Base-by-base conservation (phyloP, 64 coral and sea anemone species). In the Dendronephthya gigantea region DNA sequence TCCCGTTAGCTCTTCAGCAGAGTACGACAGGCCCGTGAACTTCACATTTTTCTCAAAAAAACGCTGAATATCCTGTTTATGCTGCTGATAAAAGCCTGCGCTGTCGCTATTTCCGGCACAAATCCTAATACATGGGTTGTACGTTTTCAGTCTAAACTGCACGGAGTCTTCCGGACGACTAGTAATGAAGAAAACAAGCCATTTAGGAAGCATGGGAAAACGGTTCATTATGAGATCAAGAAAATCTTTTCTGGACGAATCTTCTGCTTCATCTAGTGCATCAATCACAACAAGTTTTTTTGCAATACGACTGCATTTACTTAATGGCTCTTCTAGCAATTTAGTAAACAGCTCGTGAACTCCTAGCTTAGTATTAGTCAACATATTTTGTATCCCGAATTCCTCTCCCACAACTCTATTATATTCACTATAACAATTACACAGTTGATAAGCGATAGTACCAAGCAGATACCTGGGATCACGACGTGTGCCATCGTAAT, bases 401-500 rank as follows among this genome's bases (percentile, higher is more conserved):
- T 32, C n/a, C 19, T 62, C 85, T 74, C 85, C 85, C 62, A 86
- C 62, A 4, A 50, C 13, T 48, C 25, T 86, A 86, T n/a, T 25
- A 32, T 86, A 86, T 10, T 35, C 0, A 32, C 35, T 33, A 74
- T 49, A 72, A 19, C 62, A 45, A 34, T 68, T 12, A 86, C 62
- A 28, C 0, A 86, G 23, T 17, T 86, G 66, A 72, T 47, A 74
- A 72, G 85, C 85, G 14, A 86, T 1, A 74, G 56, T 86, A 39
- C 85, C 62, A 30, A 86, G 62, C 47, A 86, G 39, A 74, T 50
- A 74, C 66, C 85, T 86, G 62, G 85, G 85, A 72, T 86, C 39
- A 47, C 72, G 68, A 39, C 85, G 56, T 43, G 85, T 86, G 23
- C 16, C 14, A 86, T 86, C 85, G n/a, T 86, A 28, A 6, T 86